Percentiles rank a stretch among this genome's conserved stretches.
Conservation (phyloP, 2,113 vertebrate species). For the Oryzias woworae region DNA sequence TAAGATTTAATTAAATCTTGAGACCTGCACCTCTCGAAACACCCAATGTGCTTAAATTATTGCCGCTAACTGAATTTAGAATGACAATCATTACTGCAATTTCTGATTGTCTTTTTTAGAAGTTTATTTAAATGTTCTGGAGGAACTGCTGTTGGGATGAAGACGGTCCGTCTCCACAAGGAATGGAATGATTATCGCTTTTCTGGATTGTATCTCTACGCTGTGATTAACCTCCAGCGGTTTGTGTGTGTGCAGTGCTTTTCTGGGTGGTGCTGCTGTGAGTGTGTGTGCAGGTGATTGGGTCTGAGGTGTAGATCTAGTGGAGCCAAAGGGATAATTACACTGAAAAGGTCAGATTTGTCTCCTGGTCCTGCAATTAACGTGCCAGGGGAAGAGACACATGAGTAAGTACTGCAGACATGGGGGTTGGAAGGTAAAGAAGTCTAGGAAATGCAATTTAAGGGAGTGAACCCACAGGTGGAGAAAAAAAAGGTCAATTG, state of each 20-base stretch:
- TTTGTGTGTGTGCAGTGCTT: constrained; percentile 31
- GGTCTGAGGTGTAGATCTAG: constrained; percentile 51
- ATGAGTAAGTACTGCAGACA: constrained; percentile 23
- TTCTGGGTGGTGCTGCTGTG: constrained; percentile 15
- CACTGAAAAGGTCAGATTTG: constrained; percentile 64
- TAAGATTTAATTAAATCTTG: too few species aligned
- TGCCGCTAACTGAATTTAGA: constrained; percentile 29
- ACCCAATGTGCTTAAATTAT: not conserved
- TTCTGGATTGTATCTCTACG: constrained; percentile 40
- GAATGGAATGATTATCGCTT: constrained; percentile 50
- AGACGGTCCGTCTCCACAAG: constrained; percentile 32
- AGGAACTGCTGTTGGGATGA: constrained; percentile 3
- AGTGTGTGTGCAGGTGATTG: constrained; percentile 40
- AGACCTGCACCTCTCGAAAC: too few species aligned
- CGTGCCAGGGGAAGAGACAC: constrained; percentile 17
- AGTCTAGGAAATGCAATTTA: not conserved
- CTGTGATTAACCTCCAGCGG: constrained; percentile 56
- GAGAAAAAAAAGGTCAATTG: not conserved
- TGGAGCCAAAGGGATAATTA: constrained; percentile 63
- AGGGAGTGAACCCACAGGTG: constrained; percentile 1
- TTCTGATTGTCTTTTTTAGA: constrained; percentile 1
- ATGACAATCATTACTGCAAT: constrained; percentile 4
- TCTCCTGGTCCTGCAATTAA: constrained; percentile 60
- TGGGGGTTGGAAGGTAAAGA: not conserved
- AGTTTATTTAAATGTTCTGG: constrained; percentile 7